phyloP scores from a whole-genome alignment of 2,888 invertebrate species.

The Globia sparganii region DNA sequence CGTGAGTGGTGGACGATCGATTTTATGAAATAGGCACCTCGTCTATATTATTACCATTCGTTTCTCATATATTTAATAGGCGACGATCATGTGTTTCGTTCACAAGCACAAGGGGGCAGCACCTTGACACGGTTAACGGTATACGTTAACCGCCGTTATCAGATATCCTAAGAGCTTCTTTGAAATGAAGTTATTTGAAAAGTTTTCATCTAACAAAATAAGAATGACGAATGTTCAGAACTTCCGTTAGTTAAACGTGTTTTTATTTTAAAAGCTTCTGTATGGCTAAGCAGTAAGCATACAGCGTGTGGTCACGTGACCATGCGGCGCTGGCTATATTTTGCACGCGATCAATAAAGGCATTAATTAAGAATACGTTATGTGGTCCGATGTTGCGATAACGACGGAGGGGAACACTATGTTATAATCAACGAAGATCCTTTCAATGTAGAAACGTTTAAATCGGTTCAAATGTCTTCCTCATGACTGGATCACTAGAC shows the following conservation, averaged over 20 bases:
- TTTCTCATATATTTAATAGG: slow-evolving; percentile 46
- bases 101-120: slow-evolving; percentile 17
- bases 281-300: background rate
- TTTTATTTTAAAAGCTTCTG: slow-evolving; percentile 17
- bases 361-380: slow-evolving; percentile 76
- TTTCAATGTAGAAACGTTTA: slow-evolving; percentile 57
- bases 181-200: background rate
- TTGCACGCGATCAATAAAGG: slow-evolving; percentile 79
- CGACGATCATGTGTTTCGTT: slow-evolving; percentile 31
- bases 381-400: slow-evolving; percentile 70
- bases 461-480: slow-evolving; percentile 64
- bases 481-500: slow-evolving; percentile 50
- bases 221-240: background rate
- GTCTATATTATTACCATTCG: slow-evolving; percentile 27
- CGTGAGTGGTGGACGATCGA: slow-evolving; percentile 61
- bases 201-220: background rate
- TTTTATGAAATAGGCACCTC: slow-evolving; percentile 58
- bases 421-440: slow-evolving; percentile 62
- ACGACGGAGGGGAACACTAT: slow-evolving; percentile 60
- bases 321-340: slow-evolving; percentile 47
- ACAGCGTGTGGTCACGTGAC: slow-evolving; percentile 57
- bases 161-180: background rate
- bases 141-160: background rate
- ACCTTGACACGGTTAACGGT: slow-evolving; percentile 37
- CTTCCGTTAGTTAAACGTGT: slow-evolving; percentile 3